Evolutionary conservation across 1,140 invertebrate genomes (phyloP), one percentile per base, ranked within the genome.

Genomic region (Antheraea pernyi): DNA sequence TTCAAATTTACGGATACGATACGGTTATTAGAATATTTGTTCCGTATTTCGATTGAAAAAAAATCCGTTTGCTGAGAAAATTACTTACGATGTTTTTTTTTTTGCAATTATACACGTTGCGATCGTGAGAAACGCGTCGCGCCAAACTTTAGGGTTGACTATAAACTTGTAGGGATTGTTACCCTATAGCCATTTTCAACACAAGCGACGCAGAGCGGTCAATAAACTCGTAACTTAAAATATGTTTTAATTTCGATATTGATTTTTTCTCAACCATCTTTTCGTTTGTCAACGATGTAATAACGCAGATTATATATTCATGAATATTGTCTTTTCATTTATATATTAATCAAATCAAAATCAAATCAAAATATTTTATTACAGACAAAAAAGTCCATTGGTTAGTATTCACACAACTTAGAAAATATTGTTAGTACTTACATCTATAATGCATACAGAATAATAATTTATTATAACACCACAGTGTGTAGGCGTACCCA

Each of bases 141-240:
- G 46, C 46, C 16, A 53, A 53, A 53, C 46, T 53, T 53, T n/a
- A 16, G 46, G 46, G 46, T n/a, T 53, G 46, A 6, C 0, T 53
- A 53, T 74, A 68, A 73, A 73, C 67, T 73, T 73, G 71, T 83
- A 76, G 88, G 88, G 88, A 88, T 83, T 83, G 81, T 85, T 86
- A 88, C 84, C 85, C 86, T 82, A 82, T 80, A 72, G 61, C 71
- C 69, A 48, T 19, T 60, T 64, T 71, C 63, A 73, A 76, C 67
- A 61, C 69, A 74, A 72, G 70, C 74, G 71, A 61, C 46, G 30
- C 75, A 61, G 13, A 65, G 69, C 71, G 79, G 80, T 82, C 79
- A 73, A 72, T 78, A 74, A 81, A 84, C 80, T 71, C 77, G n/a
- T 73, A 73, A 70, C 46, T 1, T 13, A 16, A 53, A 53, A 13